Evolutionary conservation across 2,113 vertebrate species (phyloP).

Genomic region (Opisthocomus hoazin): DNA sequence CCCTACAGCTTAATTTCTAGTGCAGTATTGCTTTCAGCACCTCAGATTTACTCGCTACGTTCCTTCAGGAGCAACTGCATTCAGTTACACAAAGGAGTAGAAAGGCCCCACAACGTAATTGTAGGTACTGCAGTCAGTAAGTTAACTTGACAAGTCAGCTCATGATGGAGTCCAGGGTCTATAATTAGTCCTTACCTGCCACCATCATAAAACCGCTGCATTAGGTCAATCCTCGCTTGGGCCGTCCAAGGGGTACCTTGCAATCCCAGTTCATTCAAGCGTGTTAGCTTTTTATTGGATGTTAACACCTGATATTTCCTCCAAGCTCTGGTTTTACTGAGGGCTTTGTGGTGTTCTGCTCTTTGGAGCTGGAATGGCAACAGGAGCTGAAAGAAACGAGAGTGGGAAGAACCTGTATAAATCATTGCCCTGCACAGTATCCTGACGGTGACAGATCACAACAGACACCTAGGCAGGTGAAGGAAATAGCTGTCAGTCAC

Average conservation of each 20-base stretch:
- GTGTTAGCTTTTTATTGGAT: conserved; percentile 17
- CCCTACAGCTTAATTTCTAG: conserved; percentile 62
- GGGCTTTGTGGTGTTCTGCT: neutral
- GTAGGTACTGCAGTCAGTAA: neutral
- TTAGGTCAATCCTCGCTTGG: neutral
- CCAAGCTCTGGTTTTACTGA: neutral
- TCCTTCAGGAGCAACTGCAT: conserved; percentile 22
- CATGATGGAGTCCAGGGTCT: conserved; percentile 19
- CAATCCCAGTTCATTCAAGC: neutral
- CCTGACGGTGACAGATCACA: neutral
- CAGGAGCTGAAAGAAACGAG: neutral
- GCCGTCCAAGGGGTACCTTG: neutral
- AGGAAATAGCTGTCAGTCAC: neutral
- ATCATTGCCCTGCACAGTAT: neutral
- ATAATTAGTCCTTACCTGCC: conserved; percentile 37
- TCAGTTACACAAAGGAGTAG: neutral
- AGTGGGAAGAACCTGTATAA: neutral
- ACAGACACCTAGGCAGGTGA: neutral
- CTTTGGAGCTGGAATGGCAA: neutral
- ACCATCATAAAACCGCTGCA: neutral
- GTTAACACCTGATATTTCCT: conserved; percentile 59
- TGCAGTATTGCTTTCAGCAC: conserved; percentile 77
- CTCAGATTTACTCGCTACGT: conserved; percentile 59
- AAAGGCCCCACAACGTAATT: neutral
- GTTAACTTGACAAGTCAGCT: conserved; percentile 27